Conservation (phyloP, 2,797 vertebrate species). For the Antrozous pallidus region DNA sequence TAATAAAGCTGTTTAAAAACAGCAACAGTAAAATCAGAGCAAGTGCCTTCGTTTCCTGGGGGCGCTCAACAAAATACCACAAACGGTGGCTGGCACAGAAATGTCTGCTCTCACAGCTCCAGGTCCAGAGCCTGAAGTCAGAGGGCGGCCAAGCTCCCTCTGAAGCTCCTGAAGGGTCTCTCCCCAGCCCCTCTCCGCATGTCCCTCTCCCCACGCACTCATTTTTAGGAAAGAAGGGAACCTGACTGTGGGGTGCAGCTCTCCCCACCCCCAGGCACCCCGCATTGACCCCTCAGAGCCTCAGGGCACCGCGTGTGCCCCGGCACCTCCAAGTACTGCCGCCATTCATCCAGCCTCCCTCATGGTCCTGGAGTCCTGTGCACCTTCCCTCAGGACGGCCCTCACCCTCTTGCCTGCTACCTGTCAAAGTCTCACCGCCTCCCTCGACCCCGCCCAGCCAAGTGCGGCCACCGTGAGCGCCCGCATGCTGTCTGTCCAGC, state of each 20-base stretch:
- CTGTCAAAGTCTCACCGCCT: not conserved
- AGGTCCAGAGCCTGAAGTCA: too few species aligned
- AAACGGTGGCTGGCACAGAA: too few species aligned
- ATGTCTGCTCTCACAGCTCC: too few species aligned
- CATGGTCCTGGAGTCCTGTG: too few species aligned
- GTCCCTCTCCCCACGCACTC: too few species aligned
- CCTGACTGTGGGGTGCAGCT: not conserved
- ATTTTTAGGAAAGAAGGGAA: not conserved
- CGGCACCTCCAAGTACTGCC: not conserved
- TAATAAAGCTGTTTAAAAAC: too few species aligned
- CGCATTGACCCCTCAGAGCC: not conserved
- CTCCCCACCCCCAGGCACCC: not conserved
- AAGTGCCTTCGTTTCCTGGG: too few species aligned
- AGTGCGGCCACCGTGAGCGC: rapidly evolving
- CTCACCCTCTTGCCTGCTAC: not conserved
- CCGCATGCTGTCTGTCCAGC: rapidly evolving
- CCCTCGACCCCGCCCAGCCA: not conserved
- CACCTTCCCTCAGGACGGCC: not conserved
- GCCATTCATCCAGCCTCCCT: not conserved
- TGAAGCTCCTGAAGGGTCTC: too few species aligned
- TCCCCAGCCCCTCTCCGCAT: too few species aligned
- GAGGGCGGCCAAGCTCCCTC: too few species aligned
- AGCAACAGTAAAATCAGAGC: too few species aligned
- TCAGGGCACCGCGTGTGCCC: not conserved
- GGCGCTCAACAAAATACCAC: too few species aligned